phyloP scores from a whole-genome alignment of 2,888 invertebrate species.

The Maniola hyperantus region DNA sequence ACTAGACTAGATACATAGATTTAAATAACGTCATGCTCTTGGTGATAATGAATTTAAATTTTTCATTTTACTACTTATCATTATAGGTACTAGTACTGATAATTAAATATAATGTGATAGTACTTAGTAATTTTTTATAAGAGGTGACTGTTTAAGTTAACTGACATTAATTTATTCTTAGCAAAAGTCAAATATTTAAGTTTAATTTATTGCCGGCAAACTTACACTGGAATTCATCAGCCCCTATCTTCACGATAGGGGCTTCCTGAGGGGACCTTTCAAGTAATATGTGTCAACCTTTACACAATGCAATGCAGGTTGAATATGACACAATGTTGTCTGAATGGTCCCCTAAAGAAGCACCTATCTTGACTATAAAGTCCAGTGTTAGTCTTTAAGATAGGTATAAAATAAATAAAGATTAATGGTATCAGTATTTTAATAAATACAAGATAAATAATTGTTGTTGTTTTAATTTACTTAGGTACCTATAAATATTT shows the following conservation, averaged over 20 bases:
- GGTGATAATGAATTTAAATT: no score
- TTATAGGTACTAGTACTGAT: neutral
- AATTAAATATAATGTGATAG: slow-evolving; percentile 16
- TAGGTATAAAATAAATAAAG: neutral
- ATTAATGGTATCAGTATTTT: slow-evolving; percentile 13
- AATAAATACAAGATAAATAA: slow-evolving; percentile 16
- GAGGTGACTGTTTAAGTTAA: slow-evolving; percentile 21
- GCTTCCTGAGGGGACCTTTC: no score
- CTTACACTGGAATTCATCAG: neutral
- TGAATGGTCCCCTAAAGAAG: no score
- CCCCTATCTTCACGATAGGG: no score
- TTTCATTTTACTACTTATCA: neutral
- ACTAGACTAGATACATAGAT: no score
- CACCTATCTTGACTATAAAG: no score
- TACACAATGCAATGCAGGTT: no score
- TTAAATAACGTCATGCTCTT: no score
- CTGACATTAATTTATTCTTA: slow-evolving; percentile 15
- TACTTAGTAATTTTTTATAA: slow-evolving; percentile 6
- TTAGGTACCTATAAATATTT: neutral
- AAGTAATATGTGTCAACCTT: no score
- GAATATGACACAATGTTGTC: no score
- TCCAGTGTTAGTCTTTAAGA: no score
- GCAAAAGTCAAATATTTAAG: slow-evolving; percentile 21
- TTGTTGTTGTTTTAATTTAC: slow-evolving; percentile 15
- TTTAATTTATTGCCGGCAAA: slow-evolving; percentile 28